phyloP scores from a whole-genome alignment of 2,113 vertebrate species.

The Psittacara wagleri region DNA sequence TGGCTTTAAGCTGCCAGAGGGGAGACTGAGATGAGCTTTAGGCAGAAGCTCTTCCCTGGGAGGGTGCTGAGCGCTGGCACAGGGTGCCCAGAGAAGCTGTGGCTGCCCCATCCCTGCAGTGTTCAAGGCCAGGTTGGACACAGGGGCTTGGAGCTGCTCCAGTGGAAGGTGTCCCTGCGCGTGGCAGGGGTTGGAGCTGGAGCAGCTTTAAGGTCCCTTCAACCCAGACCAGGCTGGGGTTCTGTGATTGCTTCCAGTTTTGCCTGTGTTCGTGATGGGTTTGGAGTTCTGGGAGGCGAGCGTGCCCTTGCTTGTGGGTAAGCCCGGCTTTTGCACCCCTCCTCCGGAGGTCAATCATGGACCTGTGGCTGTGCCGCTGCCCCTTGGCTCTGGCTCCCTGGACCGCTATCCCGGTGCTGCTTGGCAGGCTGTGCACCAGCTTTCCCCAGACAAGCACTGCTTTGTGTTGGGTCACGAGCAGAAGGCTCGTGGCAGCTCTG shows the following conservation, averaged over 20 bases:
- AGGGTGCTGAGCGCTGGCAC: too few species aligned
- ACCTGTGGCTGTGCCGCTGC: accelerated
- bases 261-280: background rate
- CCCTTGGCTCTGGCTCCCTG: background rate
- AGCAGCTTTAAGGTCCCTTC: background rate
- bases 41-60: background rate
- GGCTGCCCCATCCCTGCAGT: too few species aligned
- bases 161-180: background rate
- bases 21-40: background rate
- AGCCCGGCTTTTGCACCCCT: background rate
- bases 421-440: background rate
- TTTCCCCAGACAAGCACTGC: accelerated
- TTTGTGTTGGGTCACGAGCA: background rate
- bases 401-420: accelerated
- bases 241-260: background rate
- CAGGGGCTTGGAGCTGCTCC: background rate
- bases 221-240: accelerated
- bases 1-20: background rate
- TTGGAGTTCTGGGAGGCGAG: background rate
- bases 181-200: background rate
- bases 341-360: accelerated
- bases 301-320: background rate
- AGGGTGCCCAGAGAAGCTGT: too few species aligned
- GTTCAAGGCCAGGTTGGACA: too few species aligned
- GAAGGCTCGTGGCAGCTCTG: background rate